Percentiles rank a stretch among this genome's conserved stretches.
These are phyloP conservation scores for Pterocles burchelli DNA, from an alignment of 2,113 vertebrate species.

Conservation along the genomic window DNA sequence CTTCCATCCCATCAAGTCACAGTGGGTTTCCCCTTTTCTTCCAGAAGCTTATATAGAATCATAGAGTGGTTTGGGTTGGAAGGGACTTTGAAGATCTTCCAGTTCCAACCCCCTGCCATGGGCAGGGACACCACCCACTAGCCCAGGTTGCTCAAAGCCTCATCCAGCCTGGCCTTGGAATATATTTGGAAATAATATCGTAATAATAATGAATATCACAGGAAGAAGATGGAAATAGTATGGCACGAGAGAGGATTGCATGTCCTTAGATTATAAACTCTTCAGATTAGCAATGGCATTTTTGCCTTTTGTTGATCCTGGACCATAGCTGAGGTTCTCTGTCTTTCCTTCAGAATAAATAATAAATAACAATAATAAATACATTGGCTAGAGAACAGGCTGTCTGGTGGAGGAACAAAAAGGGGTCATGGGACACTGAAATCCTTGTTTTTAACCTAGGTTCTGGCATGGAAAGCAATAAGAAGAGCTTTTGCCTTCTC, in stretches of 20 bases:
- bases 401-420: neutral
- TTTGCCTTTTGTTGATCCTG: neutral
- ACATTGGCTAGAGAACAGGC: neutral
- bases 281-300: neutral
- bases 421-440: neutral
- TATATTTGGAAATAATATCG: neutral
- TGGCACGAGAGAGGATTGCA: fast-evolving
- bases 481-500: neutral
- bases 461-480: neutral
- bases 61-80: too few relatives aligned
- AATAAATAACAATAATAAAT: constrained; percentile 28
- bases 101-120: too few relatives aligned
- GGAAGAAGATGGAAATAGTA: neutral
- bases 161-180: too few relatives aligned
- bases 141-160: too few relatives aligned
- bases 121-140: too few relatives aligned
- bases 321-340: neutral
- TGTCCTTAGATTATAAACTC: neutral
- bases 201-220: neutral
- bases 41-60: neutral
- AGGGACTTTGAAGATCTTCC: too few relatives aligned
- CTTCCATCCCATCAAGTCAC: neutral
- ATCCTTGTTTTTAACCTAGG: neutral
- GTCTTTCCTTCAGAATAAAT: neutral
- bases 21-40: neutral